phyloP scores from a whole-genome alignment of 2,113 vertebrate species.

The Centrocercus urophasianus region DNA sequence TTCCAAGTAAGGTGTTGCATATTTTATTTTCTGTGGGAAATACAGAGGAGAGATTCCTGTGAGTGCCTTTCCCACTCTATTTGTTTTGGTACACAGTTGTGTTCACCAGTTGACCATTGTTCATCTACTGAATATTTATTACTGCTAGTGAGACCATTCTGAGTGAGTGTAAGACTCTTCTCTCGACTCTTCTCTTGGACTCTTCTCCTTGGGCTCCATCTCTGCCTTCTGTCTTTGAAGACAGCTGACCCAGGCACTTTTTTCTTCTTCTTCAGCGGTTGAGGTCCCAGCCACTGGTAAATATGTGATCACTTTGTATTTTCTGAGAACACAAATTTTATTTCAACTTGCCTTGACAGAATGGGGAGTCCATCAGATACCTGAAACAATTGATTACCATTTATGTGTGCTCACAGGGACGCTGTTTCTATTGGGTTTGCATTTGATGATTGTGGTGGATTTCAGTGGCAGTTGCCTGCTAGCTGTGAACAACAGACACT shows the following conservation, averaged over 20 bases:
- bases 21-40: background rate
- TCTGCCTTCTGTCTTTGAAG: background rate
- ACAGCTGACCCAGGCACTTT: background rate
- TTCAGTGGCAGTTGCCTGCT: background rate
- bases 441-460: background rate
- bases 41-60: fast-evolving
- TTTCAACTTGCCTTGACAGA: background rate
- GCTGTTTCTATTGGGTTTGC: background rate
- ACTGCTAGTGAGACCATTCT: background rate
- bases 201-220: background rate
- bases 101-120: background rate
- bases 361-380: background rate
- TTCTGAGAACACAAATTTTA: background rate
- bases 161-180: background rate
- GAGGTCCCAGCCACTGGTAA: background rate
- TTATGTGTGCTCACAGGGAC: background rate
- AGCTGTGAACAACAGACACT: background rate
- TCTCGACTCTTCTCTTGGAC: background rate
- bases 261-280: background rate
- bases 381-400: background rate
- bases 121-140: background rate
- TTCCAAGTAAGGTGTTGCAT: background rate
- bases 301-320: background rate
- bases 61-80: background rate
- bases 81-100: background rate